Conservation (phyloP, 2,888 invertebrate genomes). For the Toxonevra muliebris region DNA sequence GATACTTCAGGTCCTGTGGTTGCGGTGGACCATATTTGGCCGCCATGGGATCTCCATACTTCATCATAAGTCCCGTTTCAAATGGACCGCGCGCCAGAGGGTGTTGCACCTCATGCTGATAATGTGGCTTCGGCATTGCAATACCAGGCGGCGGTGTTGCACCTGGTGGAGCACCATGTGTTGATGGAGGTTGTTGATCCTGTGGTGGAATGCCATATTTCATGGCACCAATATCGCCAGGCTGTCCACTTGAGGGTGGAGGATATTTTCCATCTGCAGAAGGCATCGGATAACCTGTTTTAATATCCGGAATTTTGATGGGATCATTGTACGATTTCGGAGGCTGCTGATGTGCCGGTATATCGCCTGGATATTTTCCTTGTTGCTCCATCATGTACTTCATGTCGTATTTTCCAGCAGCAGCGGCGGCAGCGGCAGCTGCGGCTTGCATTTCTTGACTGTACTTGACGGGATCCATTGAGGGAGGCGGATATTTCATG, state of each 20-base stretch:
- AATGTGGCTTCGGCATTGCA: conserved; percentile 62
- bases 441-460: conserved; percentile 62
- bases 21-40: conserved; percentile 59
- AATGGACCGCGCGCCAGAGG: conserved; percentile 61
- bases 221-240: conserved; percentile 40
- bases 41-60: conserved; percentile 63
- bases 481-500: conserved; percentile 65
- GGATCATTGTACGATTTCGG: conserved; percentile 55
- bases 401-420: conserved; percentile 62
- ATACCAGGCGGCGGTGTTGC: conserved; percentile 58
- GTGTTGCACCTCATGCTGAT: conserved; percentile 61
- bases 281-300: conserved; percentile 50
- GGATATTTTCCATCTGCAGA: conserved; percentile 41
- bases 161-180: conserved; percentile 52
- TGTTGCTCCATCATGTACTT: conserved; percentile 63
- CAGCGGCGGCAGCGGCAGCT: conserved; percentile 54
- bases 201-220: conserved; percentile 48
- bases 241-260: conserved; percentile 35
- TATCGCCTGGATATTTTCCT: conserved; percentile 56
- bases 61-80: conserved; percentile 63
- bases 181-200: conserved; percentile 33
- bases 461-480: conserved; percentile 59
- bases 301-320: conserved; percentile 61
- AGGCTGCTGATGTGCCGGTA: conserved; percentile 47
- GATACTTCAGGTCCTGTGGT: conserved; percentile 64